These are phyloP conservation scores for Himalopsyche tibetana DNA, from an alignment of 2,888 invertebrate species.

Conservation along the genomic window DNA sequence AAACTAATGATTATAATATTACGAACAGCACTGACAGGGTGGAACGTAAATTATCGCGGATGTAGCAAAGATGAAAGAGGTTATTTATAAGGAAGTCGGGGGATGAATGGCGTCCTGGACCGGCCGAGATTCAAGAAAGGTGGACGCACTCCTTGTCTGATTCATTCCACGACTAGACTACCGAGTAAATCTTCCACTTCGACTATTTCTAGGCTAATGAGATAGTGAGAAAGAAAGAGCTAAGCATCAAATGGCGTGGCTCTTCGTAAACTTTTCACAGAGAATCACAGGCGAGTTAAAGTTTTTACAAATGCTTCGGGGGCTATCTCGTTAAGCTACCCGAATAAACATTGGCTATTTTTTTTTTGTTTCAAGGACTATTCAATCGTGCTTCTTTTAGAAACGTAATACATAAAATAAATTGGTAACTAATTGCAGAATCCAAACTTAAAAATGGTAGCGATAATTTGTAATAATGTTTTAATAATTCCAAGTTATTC, in stretches of 20 bases:
- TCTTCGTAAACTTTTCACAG: not conserved
- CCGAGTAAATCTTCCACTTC: not conserved
- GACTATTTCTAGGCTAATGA: constrained; percentile 26
- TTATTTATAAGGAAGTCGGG: constrained; percentile 10
- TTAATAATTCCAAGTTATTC: no score
- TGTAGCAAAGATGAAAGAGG: constrained; percentile 23
- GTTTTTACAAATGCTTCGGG: not conserved
- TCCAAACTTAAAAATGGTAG: no score
- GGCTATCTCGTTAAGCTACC: no score
- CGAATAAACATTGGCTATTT: no score
- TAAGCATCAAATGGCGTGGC: constrained; percentile 10
- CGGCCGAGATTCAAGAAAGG: not conserved
- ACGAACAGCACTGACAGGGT: not conserved
- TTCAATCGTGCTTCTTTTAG: no score
- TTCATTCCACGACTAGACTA: not conserved
- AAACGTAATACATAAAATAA: no score
- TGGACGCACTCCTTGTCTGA: not conserved
- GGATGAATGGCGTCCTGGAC: no score
- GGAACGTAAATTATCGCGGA: constrained; percentile 19
- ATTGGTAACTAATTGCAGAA: no score
- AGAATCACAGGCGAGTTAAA: not conserved
- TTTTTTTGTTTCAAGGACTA: no score
- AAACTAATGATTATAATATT: no score
- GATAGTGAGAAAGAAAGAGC: not conserved
- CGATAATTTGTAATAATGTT: no score